A percentile compares a stretch with the other conserved stretches of the same genome.
phyloP scores from a whole-genome alignment of 2,888 invertebrate species.

The Philaethria dido region DNA sequence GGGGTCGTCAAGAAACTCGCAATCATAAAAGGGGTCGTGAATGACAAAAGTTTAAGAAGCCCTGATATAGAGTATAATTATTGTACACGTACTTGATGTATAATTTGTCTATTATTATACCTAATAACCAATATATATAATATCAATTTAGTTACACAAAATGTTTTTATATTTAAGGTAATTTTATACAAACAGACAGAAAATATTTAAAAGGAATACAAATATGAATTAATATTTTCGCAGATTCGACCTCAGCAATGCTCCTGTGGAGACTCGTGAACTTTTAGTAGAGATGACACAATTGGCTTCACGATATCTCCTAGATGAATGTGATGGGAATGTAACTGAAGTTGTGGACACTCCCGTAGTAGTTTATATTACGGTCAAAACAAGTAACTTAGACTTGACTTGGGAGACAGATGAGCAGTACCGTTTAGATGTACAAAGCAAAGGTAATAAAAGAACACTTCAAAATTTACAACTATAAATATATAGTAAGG shows the following conservation, averaged over 20 bases:
- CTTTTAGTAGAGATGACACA: slow-evolving; percentile 82
- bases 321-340: slow-evolving; percentile 83
- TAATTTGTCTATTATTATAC: too few relatives aligned
- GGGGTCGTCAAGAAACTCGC: too few relatives aligned
- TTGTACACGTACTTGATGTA: too few relatives aligned
- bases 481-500: too few relatives aligned
- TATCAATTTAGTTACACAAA: too few relatives aligned
- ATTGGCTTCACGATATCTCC: slow-evolving; percentile 81
- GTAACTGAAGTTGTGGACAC: slow-evolving; percentile 71
- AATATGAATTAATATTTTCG: neutral
- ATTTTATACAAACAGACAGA: too few relatives aligned
- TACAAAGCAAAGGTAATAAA: slow-evolving; percentile 81
- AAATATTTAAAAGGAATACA: too few relatives aligned
- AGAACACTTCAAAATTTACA: neutral
- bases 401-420: slow-evolving; percentile 86
- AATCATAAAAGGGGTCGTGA: too few relatives aligned
- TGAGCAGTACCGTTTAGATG: slow-evolving; percentile 86
- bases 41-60: too few relatives aligned
- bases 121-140: too few relatives aligned
- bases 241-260: slow-evolving; percentile 81
- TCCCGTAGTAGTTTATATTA: slow-evolving; percentile 83
- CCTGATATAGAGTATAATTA: too few relatives aligned
- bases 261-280: slow-evolving; percentile 71
- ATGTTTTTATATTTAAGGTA: too few relatives aligned
- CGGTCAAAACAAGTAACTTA: slow-evolving; percentile 74